A percentile compares a stretch with the other conserved stretches of the same genome.
Conservation (phyloP, 2,113 vertebrate genomes). For the Sorex araneus region DNA sequence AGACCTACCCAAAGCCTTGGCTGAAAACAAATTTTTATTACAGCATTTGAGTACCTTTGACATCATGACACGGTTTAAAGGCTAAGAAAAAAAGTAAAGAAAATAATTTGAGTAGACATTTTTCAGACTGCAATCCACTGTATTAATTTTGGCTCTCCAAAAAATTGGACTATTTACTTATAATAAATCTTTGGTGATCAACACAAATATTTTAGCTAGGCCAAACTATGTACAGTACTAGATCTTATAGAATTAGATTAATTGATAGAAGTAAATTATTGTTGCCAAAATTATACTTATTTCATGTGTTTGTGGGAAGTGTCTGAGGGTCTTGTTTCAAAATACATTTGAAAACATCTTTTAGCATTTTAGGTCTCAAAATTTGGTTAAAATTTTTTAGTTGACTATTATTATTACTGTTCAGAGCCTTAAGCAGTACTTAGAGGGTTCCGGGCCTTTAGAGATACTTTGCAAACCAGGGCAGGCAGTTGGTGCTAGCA, state of each 20-base stretch:
- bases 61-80: constrained; percentile 32
- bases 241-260: neutral
- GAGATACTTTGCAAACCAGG: too few relatives aligned
- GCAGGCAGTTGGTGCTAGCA: too few relatives aligned
- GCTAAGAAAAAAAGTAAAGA: constrained; percentile 6
- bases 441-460: too few relatives aligned
- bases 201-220: neutral
- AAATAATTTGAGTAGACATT: neutral
- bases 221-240: neutral
- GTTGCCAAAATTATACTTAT: neutral
- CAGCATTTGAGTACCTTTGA: constrained; percentile 5
- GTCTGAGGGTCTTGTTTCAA: constrained; percentile 17
- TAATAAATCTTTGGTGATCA: constrained; percentile 7
- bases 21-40: constrained; percentile 4
- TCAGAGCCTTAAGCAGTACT: too few relatives aligned
- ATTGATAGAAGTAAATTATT: constrained; percentile 32
- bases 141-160: neutral
- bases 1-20: constrained; percentile 6
- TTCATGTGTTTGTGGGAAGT: neutral
- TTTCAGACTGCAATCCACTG: neutral
- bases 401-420: too few relatives aligned
- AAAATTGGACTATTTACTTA: neutral
- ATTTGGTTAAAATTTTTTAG: neutral
- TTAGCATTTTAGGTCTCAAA: constrained; percentile 39
- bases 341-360: constrained; percentile 30